phyloP scores from a whole-genome alignment of 2,797 vertebrate species.

The Microctenopoma stevenorrisi region DNA sequence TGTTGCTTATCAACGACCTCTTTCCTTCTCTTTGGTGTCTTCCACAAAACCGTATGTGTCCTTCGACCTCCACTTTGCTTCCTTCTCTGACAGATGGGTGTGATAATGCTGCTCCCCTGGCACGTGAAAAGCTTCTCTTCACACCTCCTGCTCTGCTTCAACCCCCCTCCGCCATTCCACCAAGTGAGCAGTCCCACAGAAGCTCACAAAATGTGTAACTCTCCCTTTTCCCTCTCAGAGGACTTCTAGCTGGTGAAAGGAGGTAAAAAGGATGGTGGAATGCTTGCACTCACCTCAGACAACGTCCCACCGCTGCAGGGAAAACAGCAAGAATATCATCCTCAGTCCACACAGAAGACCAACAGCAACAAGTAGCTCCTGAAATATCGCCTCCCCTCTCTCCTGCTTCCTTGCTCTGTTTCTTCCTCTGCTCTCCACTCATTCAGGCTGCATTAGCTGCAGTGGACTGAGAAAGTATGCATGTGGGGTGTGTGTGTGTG shows the following conservation, averaged over 20 bases:
- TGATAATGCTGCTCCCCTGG: conserved; percentile 35
- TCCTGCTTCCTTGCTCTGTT: conserved; percentile 64
- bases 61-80: conserved; percentile 4
- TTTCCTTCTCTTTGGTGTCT: neutral
- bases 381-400: conserved; percentile 68
- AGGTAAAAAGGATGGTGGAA: neutral
- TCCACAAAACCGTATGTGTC: neutral
- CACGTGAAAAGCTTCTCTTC: conserved; percentile 55
- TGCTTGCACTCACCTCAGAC: conserved; percentile 80
- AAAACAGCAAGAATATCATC: conserved; percentile 74
- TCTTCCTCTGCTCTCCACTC: conserved; percentile 68
- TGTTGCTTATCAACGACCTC: conserved; percentile 18
- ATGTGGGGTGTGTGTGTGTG: conserved; percentile 38
- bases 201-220: conserved; percentile 15
- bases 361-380: conserved; percentile 82
- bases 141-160: conserved; percentile 49
- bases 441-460: conserved; percentile 72
- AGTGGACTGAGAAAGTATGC: conserved; percentile 58
- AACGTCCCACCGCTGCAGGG: conserved; percentile 70
- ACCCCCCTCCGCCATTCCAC: conserved; percentile 54
- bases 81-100: conserved; percentile 46
- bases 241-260: neutral
- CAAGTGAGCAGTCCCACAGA: conserved; percentile 48
- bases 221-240: neutral
- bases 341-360: conserved; percentile 62